A percentile compares a stretch with the other conserved stretches of the same genome.
Conservation (phyloP, 2,888 invertebrate genomes). For the Erebia epiphron region DNA sequence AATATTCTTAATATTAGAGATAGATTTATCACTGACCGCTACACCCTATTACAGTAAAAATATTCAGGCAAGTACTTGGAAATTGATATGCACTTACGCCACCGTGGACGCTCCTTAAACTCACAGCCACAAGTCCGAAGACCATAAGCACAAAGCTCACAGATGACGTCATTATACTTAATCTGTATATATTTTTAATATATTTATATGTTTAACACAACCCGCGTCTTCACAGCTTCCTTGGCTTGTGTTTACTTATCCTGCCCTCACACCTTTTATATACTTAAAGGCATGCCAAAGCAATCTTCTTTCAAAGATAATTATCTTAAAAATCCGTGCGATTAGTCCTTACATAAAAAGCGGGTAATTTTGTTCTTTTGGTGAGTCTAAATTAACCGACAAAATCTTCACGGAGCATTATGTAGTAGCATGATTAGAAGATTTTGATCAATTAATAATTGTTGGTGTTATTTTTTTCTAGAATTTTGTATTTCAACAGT, state of each 20-base stretch:
- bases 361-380: constrained; percentile 40
- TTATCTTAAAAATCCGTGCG: constrained; percentile 40
- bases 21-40: too few species aligned
- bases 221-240: constrained; percentile 28
- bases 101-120: constrained; percentile 37
- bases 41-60: too few species aligned
- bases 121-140: constrained; percentile 39
- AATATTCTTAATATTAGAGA: too few species aligned
- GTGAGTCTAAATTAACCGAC: constrained; percentile 5
- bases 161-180: constrained; percentile 35
- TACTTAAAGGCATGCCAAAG: constrained; percentile 40
- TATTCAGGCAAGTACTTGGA: constrained; percentile 6
- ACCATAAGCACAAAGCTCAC: constrained; percentile 40
- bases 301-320: constrained; percentile 41
- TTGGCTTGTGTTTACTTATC: constrained; percentile 28
- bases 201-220: constrained; percentile 18
- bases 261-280: constrained; percentile 38
- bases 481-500: too few species aligned
- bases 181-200: constrained; percentile 3
- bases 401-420: constrained; percentile 18
- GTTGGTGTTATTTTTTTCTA: too few species aligned
- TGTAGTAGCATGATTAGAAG: background rate
- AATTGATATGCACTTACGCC: constrained; percentile 37
- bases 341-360: constrained; percentile 39
- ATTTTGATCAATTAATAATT: too few species aligned